These are phyloP conservation scores for Synanthedon andrenaeformis DNA, from an alignment of 2,888 invertebrate genomes.

Conservation along the genomic window DNA sequence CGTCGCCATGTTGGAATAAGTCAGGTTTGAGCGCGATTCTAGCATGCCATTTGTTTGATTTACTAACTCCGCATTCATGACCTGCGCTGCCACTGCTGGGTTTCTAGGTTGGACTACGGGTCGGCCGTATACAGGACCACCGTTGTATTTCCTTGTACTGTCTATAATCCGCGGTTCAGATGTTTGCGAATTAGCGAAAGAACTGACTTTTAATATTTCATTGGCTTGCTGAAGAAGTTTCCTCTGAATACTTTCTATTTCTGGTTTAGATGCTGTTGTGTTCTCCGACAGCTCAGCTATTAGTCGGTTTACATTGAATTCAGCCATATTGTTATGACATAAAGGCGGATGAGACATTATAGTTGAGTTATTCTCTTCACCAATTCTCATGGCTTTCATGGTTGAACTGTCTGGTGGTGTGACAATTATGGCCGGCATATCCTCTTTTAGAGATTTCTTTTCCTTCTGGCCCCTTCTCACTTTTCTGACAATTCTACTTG, in stretches of 20 bases:
- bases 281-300: constrained; percentile 60
- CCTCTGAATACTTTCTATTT: constrained; percentile 59
- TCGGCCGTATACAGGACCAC: constrained; percentile 44
- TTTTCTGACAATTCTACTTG: constrained; percentile 77
- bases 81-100: constrained; percentile 12
- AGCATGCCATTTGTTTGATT: constrained; percentile 19
- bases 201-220: constrained; percentile 61
- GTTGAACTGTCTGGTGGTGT: constrained; percentile 41
- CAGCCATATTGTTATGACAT: constrained; percentile 31
- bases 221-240: constrained; percentile 57
- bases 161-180: constrained; percentile 42
- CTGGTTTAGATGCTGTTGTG: constrained; percentile 51
- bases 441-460: constrained; percentile 20
- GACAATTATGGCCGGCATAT: constrained; percentile 43
- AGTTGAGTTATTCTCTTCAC: constrained; percentile 1
- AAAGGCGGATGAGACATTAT: constrained; percentile 9
- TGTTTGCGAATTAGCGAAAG: constrained; percentile 39
- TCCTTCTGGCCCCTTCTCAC: constrained; percentile 76
- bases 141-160: constrained; percentile 41
- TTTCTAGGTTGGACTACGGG: constrained; percentile 35
- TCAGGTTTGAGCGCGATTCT: constrained; percentile 23
- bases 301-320: constrained; percentile 53
- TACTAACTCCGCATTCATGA: constrained; percentile 7
- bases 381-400: constrained; percentile 37
- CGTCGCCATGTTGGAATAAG: constrained; percentile 16